A percentile compares a stretch with the other conserved stretches of the same genome.
These are phyloP conservation scores for Aselliscus stoliczkanus DNA, from an alignment of 2,797 vertebrate genomes.

Conservation along the genomic window DNA sequence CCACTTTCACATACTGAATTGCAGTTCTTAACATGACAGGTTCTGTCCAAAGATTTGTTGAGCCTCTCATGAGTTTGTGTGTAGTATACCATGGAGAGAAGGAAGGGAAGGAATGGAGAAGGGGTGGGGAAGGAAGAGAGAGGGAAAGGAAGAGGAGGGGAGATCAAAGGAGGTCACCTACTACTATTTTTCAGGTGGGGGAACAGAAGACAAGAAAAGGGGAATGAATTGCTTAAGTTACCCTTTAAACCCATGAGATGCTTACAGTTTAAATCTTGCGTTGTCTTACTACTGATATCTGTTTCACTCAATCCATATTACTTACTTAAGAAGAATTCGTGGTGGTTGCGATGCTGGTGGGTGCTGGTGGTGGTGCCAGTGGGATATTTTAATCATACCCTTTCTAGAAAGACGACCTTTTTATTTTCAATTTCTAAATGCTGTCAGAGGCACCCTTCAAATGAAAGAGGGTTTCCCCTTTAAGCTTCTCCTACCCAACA, in stretches of 20 bases:
- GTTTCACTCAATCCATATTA: neutral
- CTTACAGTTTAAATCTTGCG: constrained; percentile 17
- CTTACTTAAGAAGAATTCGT: neutral
- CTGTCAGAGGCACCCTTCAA: constrained; percentile 16
- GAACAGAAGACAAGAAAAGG: neutral
- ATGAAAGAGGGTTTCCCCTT: neutral
- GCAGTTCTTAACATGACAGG: neutral
- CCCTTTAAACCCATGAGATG: neutral
- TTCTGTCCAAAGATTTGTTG: constrained; percentile 18
- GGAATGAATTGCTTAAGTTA: neutral
- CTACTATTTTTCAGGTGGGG: neutral
- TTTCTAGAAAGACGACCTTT: constrained; percentile 17
- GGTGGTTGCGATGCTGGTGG: neutral
- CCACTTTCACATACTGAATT: too few species aligned
- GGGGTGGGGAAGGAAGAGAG: neutral
- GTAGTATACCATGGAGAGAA: neutral
- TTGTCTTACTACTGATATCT: neutral
- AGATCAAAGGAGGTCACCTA: neutral
- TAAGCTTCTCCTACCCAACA: neutral
- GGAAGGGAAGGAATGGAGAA: neutral
- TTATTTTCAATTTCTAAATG: constrained; percentile 35
- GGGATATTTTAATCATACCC: neutral
- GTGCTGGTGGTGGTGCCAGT: neutral
- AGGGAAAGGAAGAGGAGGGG: neutral
- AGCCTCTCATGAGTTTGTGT: neutral